Base-by-base conservation (phyloP, 2,888 invertebrate genomes). In the Caenorhabditis virilis region DNA sequence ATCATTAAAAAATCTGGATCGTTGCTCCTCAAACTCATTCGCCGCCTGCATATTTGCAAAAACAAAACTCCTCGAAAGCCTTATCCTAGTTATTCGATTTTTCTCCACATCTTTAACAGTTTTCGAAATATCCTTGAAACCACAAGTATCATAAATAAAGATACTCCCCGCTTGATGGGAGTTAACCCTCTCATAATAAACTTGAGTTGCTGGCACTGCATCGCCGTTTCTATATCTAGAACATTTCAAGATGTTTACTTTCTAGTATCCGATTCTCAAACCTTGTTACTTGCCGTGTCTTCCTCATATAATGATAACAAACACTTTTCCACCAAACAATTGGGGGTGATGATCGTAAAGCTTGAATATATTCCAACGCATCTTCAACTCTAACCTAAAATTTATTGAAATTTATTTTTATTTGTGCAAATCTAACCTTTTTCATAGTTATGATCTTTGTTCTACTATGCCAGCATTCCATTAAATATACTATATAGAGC, bases 271-370 rank as follows among this genome's bases (percentile, higher is more conserved):
- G 41, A 23, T 41, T 1, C 26, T 47, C 30, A n/a, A 39, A 76
- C 69, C 79, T 64, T 2, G 80, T 81, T 49, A 85, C 83, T 82
- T 90, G 90, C 55, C 90, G 86, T 79, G 90, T 85, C 69, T 90
- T 87, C 36, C 91, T 84, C 63, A 90, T 89, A 85, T 91, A 91
- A 85, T 91, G 91, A 84, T 91, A 91, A 84, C 90, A 91, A 58
- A 90, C 88, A 42, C 91, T 91, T 82, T 91, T 91, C 91, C 91
- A 91, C 91, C 91, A 91, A 43, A 91, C 89, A 55, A 91, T 87
- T 0, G 91, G 91, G 61, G 88, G 88, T 0, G 91, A 89, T 36
- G 87, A 87, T 73, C 88, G 86, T 87, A 91, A 87, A 57, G 88
- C 87, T 46, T 88, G 87, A 4, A 90, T 87, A 79, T 88, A 87